phyloP scores from a whole-genome alignment of 2,797 vertebrate species.

The Mareca penelope region DNA sequence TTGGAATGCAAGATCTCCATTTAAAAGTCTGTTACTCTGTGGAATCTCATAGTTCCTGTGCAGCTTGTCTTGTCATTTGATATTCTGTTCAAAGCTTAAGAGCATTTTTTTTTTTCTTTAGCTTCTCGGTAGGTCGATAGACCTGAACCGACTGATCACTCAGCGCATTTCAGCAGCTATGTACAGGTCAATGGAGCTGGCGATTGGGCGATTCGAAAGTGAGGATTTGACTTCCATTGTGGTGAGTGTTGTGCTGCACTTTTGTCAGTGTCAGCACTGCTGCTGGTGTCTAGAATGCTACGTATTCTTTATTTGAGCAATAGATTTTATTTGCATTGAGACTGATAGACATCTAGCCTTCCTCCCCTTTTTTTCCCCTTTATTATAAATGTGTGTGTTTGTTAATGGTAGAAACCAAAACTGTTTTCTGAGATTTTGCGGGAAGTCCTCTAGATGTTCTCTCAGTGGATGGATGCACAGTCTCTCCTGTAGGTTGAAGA shows the following conservation, averaged over 20 bases:
- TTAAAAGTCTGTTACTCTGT: not conserved
- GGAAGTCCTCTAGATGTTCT: not conserved
- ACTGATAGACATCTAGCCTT: not conserved
- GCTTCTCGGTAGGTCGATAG: constrained; percentile 97
- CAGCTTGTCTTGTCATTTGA: not conserved
- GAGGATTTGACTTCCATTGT: constrained; percentile 98
- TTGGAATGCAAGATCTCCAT: not conserved
- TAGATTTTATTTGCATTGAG: not conserved
- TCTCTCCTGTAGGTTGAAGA: not conserved
- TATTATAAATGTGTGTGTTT: not conserved
- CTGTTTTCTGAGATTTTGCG: not conserved
- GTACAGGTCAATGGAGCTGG: constrained; percentile 92
- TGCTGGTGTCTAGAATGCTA: not conserved
- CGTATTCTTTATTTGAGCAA: not conserved
- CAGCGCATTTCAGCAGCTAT: constrained; percentile 94
- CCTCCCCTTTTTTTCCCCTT: not conserved
- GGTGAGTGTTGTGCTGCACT: constrained; percentile 72
- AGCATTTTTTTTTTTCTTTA: constrained; percentile 42
- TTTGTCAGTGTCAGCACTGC: not conserved
- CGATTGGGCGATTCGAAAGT: constrained; percentile 95
- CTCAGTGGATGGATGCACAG: not conserved
- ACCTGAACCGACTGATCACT: constrained; percentile 95
- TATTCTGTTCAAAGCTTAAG: not conserved
- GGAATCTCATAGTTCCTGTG: not conserved
- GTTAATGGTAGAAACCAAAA: not conserved